phyloP scores from a whole-genome alignment of 2,113 vertebrate species.

The Grammomys surdaster region DNA sequence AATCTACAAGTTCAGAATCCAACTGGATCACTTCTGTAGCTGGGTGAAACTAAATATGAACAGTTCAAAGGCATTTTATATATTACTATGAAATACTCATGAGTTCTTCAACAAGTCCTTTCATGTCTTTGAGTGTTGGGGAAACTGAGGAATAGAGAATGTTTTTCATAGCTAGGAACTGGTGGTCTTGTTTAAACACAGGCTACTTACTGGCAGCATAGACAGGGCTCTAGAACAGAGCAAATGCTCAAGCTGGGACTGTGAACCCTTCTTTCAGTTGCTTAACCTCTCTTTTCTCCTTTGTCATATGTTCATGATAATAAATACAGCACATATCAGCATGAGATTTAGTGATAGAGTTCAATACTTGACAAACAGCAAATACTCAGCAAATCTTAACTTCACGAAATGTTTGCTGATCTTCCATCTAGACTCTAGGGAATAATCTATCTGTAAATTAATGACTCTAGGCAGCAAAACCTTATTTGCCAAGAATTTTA shows the following conservation, averaged over 20 bases:
- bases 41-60: not conserved
- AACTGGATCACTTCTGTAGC: not conserved
- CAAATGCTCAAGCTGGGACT: not conserved
- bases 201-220: too few species aligned
- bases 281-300: not conserved
- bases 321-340: not conserved
- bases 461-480: not conserved
- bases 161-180: not conserved
- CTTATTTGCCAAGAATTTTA: conserved; percentile 16
- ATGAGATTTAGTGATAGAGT: not conserved
- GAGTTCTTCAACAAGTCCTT: not conserved
- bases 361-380: not conserved
- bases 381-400: not conserved
- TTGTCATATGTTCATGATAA: not conserved
- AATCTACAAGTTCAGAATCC: not conserved
- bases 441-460: conserved; percentile 4
- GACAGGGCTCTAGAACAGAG: not conserved
- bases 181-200: not conserved
- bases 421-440: not conserved
- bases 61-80: not conserved
- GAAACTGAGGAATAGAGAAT: not conserved
- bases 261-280: not conserved
- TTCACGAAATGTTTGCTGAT: not conserved
- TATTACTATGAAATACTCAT: not conserved
- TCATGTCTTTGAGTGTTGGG: not conserved